Conservation (phyloP, 2,888 invertebrate species). For the Tetragnatha montana region DNA sequence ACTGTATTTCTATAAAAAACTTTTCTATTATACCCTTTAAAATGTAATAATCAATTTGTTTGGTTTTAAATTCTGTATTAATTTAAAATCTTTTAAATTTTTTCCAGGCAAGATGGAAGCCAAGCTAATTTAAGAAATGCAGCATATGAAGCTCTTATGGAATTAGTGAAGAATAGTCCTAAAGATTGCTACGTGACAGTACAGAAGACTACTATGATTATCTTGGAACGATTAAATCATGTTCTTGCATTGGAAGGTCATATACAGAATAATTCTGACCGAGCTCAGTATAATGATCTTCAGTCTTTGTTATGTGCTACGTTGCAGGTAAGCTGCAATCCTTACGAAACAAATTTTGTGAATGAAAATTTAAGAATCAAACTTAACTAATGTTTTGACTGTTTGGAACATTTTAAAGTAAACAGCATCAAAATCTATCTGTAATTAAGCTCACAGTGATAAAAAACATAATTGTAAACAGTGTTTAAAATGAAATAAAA, state of each 20-base stretch:
- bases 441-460: too few species aligned
- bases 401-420: too few species aligned
- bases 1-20: not conserved
- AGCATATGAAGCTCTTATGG: conserved; percentile 99
- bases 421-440: too few species aligned
- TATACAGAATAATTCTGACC: conserved; percentile 86
- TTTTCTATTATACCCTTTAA: not conserved
- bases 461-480: too few species aligned
- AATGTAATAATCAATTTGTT: not conserved
- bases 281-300: conserved; percentile 95
- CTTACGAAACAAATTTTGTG: too few species aligned
- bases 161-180: conserved; percentile 99
- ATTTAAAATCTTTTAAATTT: not conserved
- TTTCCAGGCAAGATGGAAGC: conserved; percentile 87
- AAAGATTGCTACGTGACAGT: conserved; percentile 97
- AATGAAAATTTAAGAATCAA: too few species aligned
- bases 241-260: conserved; percentile 92
- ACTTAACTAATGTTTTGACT: too few species aligned
- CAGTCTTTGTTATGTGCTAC: conserved; percentile 98
- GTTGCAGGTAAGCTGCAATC: conserved; percentile 81
- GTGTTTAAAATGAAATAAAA: too few species aligned
- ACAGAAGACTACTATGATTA: conserved; percentile 96
- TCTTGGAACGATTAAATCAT: conserved; percentile 93
- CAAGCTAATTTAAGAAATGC: conserved; percentile 84
- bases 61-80: not conserved